These are phyloP conservation scores for Holacanthus passer DNA, from an alignment of 2,113 vertebrate species.

Conservation along the genomic window DNA sequence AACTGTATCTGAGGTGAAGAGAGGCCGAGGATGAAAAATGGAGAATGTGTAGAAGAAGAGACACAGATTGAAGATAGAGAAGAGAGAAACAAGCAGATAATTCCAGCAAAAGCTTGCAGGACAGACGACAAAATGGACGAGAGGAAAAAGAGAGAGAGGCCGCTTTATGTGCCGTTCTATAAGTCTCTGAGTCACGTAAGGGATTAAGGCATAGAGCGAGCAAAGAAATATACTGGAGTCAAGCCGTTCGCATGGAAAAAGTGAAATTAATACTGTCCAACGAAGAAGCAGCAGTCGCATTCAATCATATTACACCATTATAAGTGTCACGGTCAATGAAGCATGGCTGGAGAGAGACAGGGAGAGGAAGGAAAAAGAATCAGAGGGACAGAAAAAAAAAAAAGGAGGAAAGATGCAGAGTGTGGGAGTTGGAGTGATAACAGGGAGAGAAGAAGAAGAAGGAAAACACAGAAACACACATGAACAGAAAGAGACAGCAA, in stretches of 20 bases:
- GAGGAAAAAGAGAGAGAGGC: slow-evolving; percentile 11
- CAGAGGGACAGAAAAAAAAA: not conserved
- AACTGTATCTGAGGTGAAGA: slow-evolving; percentile 47
- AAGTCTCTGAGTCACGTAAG: slow-evolving; percentile 33
- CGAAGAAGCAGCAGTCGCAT: slow-evolving; percentile 52
- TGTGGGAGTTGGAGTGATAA: slow-evolving; percentile 18
- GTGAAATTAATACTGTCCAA: slow-evolving; percentile 54
- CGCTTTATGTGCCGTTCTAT: not conserved
- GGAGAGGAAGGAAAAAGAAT: not conserved
- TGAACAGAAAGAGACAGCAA: slow-evolving; percentile 15
- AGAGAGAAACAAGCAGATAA: not conserved
- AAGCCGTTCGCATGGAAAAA: slow-evolving; percentile 22
- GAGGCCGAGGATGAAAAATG: slow-evolving; percentile 15
- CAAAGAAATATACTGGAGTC: slow-evolving; percentile 23
- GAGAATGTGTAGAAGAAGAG: slow-evolving; percentile 17
- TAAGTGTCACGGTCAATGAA: slow-evolving; percentile 39
- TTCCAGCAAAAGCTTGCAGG: not conserved
- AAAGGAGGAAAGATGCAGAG: not conserved
- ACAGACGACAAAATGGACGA: not conserved
- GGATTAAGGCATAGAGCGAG: slow-evolving; percentile 15
- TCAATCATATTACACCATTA: slow-evolving; percentile 57
- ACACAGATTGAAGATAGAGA: slow-evolving; percentile 6
- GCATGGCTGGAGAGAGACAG: slow-evolving; percentile 14
- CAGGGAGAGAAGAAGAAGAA: not conserved
- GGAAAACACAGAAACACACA: not conserved